Base-by-base conservation (phyloP, 2,888 invertebrate genomes). In the Aspidiotus destructor region DNA sequence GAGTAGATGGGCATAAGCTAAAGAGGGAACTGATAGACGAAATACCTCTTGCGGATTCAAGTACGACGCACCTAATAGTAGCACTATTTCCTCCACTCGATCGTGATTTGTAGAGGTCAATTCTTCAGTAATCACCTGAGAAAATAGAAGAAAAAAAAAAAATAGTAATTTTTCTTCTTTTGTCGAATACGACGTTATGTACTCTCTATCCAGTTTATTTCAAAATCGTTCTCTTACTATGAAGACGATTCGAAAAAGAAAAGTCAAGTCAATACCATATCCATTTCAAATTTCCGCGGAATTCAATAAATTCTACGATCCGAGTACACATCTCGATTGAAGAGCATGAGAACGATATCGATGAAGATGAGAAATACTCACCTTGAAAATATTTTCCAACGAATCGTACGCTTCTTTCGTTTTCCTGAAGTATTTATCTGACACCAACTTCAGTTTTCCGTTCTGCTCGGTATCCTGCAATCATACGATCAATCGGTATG, bases 11-110 rank as follows among this genome's bases (percentile, higher is more conserved):
- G 70, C 65, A 42, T 68, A 69, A 16, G 60, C 65, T 6, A 73
- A 62, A 16, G 69, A 44, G 9, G 73, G 73, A 16, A 73, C 69
- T 17, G 71, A 68, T 52, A 73, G 71, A 15, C 72, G 70, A 55
- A 71, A 73, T 28, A 73, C 70, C 57, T 73, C 72, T 72, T 77
- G 78, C 1, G 79, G 78, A 17, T 77, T 76, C 17, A 77, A 57
- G 44, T 77, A 74, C 10, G 78, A 79, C 3, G 78, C 75, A 44
- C 79, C 79, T 62, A 79, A 74, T 5, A 77, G 69, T 71, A 79
- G 73, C 2, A 76, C 73, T 42, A 79, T 73, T 72, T 77, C 77
- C 69, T 74, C 76, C 3, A 79, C 68, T 13, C 64, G 70, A n/a
- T 71, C 70, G 48, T 48, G 9, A 28, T 16, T 5, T 40, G 44